phyloP scores from a whole-genome alignment of 2,888 invertebrate genomes.

The Campoplex nolae region DNA sequence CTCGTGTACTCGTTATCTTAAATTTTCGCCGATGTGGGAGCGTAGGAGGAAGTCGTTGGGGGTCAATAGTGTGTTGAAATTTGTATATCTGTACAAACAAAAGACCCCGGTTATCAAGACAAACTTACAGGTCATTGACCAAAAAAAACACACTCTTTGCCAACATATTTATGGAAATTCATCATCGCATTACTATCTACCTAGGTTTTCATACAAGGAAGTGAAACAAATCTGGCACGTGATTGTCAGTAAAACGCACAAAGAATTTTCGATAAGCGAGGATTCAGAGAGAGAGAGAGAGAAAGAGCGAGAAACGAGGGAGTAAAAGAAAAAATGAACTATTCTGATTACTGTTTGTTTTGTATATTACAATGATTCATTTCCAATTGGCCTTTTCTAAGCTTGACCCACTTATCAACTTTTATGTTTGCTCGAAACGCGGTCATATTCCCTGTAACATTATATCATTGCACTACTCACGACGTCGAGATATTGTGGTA shows the following conservation, averaged over 20 bases:
- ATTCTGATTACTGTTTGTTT: slow-evolving; percentile 76
- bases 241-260: slow-evolving; percentile 24
- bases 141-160: slow-evolving; percentile 47
- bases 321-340: slow-evolving; percentile 60
- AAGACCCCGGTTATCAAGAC: slow-evolving; percentile 42
- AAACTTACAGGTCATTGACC: slow-evolving; percentile 59
- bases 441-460: slow-evolving; percentile 50
- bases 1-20: slow-evolving; percentile 13
- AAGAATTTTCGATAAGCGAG: slow-evolving; percentile 40
- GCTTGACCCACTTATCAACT: slow-evolving; percentile 79
- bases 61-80: slow-evolving; percentile 48
- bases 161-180: not conserved
- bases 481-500: slow-evolving; percentile 32
- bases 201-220: slow-evolving; percentile 28
- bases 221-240: not conserved
- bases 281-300: not conserved
- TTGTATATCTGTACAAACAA: slow-evolving; percentile 44
- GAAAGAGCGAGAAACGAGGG: slow-evolving; percentile 1
- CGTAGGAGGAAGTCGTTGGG: slow-evolving; percentile 23
- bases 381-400: slow-evolving; percentile 77
- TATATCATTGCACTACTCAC: slow-evolving; percentile 20
- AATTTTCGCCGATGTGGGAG: not conserved
- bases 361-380: slow-evolving; percentile 74
- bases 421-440: slow-evolving; percentile 56
- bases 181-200: slow-evolving; percentile 10